These are phyloP conservation scores for Petaurus breviceps DNA, from an alignment of 2,113 vertebrate genomes.

Conservation along the genomic window DNA sequence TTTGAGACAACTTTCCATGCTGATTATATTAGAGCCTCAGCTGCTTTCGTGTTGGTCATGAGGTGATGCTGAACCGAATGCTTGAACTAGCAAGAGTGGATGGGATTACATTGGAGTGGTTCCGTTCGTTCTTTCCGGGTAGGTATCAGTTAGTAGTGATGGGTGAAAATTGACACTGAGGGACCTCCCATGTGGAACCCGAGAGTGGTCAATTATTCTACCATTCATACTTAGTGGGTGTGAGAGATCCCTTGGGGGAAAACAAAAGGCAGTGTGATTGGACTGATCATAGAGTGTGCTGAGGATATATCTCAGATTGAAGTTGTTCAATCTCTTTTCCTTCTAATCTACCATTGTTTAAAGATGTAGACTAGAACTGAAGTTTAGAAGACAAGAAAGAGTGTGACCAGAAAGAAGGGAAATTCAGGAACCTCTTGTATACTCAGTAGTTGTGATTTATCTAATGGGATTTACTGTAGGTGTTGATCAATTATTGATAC, in stretches of 20 bases:
- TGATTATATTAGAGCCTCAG: conserved; percentile 81
- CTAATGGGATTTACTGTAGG: conserved; percentile 40
- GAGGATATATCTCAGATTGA: conserved; percentile 52
- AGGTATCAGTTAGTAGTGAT: conserved; percentile 77
- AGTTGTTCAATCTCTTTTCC: conserved; percentile 21
- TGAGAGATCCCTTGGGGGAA: conserved; percentile 53
- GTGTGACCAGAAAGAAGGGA: conserved; percentile 57
- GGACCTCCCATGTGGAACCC: conserved; percentile 64
- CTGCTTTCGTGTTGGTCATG: conserved; percentile 82
- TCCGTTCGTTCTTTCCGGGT: conserved; percentile 81
- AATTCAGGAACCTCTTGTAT: conserved; percentile 38
- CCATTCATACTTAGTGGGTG: conserved; percentile 47
- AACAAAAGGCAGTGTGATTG: conserved; percentile 63
- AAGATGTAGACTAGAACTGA: conserved; percentile 52
- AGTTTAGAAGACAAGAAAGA: conserved; percentile 45
- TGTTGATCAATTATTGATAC: conserved; percentile 30
- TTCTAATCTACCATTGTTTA: conserved; percentile 56
- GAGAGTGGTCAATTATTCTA: conserved; percentile 40
- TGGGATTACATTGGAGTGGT: conserved; percentile 80
- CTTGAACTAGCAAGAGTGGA: conserved; percentile 81
- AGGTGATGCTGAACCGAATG: conserved; percentile 81
- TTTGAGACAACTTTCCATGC: conserved; percentile 81
- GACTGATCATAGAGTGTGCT: conserved; percentile 55
- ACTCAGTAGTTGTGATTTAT: conserved; percentile 42
- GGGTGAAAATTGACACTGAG: conserved; percentile 70